These are phyloP conservation scores for Scyliorhinus canicula DNA, from an alignment of 2,797 vertebrate species.

Conservation along the genomic window DNA sequence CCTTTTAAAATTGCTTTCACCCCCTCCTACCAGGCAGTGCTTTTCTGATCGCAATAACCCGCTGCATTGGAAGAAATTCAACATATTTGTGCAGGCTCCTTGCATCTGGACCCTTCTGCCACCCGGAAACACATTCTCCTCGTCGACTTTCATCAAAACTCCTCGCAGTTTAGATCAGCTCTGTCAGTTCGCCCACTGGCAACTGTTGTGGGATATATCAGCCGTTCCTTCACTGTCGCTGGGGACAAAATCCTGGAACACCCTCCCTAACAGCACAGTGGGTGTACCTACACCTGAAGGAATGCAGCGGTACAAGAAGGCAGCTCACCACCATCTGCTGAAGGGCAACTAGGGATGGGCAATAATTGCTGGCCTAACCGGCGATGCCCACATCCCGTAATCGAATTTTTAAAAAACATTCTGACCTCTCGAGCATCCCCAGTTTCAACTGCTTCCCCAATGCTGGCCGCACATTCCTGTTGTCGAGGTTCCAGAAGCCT, in stretches of 20 bases:
- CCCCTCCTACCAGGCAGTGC: background rate
- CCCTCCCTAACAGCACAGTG: too few relatives aligned
- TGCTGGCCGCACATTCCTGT: background rate
- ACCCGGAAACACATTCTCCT: background rate
- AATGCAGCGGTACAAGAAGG: too few relatives aligned
- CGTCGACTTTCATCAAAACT: background rate
- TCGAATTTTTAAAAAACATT: too few relatives aligned
- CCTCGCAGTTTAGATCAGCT: background rate
- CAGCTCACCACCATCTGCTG: too few relatives aligned
- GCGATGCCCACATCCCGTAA: too few relatives aligned
- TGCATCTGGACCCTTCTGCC: background rate
- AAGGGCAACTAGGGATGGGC: too few relatives aligned
- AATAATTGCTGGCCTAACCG: too few relatives aligned
- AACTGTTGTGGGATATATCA: too few relatives aligned
- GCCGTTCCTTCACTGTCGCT: too few relatives aligned
- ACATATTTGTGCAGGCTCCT: background rate
- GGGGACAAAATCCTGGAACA: too few relatives aligned
- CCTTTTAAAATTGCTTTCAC: background rate
- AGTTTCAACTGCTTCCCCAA: background rate
- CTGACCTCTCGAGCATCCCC: background rate
- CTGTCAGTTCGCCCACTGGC: too few relatives aligned
- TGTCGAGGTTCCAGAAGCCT: background rate
- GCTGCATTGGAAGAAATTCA: background rate
- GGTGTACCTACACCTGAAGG: too few relatives aligned
- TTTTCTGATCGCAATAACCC: background rate